Percentiles rank a stretch among this genome's conserved stretches.
These are phyloP conservation scores for Ophonus ardosiacus DNA, from an alignment of 2,888 invertebrate species.

Conservation along the genomic window DNA sequence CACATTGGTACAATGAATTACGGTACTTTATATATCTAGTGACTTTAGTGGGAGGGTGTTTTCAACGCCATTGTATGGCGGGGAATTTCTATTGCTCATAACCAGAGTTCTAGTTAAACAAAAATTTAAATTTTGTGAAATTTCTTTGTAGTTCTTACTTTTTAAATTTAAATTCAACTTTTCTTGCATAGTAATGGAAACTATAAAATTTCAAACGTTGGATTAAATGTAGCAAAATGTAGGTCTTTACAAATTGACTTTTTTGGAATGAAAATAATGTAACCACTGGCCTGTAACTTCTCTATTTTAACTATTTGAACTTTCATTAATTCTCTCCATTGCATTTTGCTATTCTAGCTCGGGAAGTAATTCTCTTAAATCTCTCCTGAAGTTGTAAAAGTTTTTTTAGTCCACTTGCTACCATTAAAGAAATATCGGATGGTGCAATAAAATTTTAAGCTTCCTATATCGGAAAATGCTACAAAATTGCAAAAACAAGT, in stretches of 20 bases:
- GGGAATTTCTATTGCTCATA: too few species aligned
- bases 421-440: not conserved
- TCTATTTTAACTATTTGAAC: not conserved
- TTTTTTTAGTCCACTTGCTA: not conserved
- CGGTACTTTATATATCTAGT: too few species aligned
- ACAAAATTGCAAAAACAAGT: slow-evolving; percentile 40
- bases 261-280: not conserved
- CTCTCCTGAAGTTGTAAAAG: not conserved
- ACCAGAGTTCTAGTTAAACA: too few species aligned
- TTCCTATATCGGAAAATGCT: slow-evolving; percentile 14
- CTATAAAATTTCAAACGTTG: not conserved
- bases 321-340: not conserved
- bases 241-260: not conserved
- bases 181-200: not conserved
- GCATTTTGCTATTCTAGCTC: not conserved
- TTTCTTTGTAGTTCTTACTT: too few species aligned
- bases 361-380: not conserved
- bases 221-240: not conserved
- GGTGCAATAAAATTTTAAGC: slow-evolving; percentile 18
- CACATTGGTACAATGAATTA: too few species aligned
- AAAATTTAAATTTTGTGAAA: too few species aligned
- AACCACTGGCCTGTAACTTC: not conserved
- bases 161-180: too few species aligned
- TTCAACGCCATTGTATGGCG: too few species aligned
- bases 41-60: too few species aligned